Percentiles rank a stretch among this genome's conserved stretches.
These are phyloP conservation scores for Delichon dasypus DNA, from an alignment of 2,797 vertebrate species.

Conservation along the genomic window DNA sequence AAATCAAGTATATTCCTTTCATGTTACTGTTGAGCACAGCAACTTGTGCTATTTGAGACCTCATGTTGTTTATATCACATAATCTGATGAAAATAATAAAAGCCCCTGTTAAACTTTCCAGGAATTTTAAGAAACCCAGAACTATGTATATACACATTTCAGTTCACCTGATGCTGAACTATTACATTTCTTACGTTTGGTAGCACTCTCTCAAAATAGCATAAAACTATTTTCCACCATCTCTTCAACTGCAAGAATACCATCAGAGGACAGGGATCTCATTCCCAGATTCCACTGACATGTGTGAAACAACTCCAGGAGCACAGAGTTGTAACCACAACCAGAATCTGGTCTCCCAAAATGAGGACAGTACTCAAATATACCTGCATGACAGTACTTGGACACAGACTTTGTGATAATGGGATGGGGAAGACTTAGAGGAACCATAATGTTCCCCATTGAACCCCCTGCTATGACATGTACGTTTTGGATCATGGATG, in stretches of 20 bases:
- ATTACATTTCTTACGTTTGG: neutral
- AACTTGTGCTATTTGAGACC: neutral
- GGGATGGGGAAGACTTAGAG: neutral
- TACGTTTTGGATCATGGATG: neutral
- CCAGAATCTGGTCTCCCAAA: neutral
- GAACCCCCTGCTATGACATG: accelerated
- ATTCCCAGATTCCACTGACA: neutral
- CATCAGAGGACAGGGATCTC: neutral
- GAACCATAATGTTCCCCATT: neutral
- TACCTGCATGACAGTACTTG: neutral
- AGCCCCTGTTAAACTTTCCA: neutral
- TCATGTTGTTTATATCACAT: neutral
- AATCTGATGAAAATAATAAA: neutral
- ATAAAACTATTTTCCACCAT: neutral
- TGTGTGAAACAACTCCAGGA: neutral
- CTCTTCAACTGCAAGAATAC: neutral
- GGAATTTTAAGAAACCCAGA: neutral
- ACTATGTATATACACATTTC: neutral
- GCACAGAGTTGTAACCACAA: neutral
- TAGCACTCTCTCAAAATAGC: neutral
- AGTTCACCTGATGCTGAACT: neutral
- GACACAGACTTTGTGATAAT: neutral
- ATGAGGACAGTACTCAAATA: neutral
- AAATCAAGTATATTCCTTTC: neutral
- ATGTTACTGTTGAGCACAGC: neutral